A percentile compares a stretch with the other conserved stretches of the same genome.
Conservation (phyloP, 2,797 vertebrate species). For the Sparus aurata region DNA sequence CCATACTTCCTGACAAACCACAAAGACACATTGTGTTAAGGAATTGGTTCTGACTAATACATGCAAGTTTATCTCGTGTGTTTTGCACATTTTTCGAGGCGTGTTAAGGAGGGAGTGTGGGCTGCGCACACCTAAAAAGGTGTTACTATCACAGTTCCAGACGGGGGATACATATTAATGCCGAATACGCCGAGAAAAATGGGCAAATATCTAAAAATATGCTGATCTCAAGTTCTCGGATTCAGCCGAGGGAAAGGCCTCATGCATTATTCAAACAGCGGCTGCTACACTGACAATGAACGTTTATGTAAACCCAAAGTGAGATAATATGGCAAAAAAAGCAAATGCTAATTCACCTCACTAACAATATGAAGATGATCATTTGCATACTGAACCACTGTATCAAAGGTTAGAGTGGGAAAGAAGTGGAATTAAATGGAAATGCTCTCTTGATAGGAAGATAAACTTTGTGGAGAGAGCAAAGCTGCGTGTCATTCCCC, state of each 20-base stretch:
- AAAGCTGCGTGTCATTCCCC: conserved; percentile 61
- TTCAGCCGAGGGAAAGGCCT: conserved; percentile 64
- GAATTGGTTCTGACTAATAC: conserved; percentile 55
- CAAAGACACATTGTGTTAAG: conserved; percentile 37
- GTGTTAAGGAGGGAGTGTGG: conserved; percentile 9
- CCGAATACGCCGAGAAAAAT: conserved; percentile 53
- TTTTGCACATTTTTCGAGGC: conserved; percentile 39
- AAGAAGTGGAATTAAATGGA: conserved; percentile 77
- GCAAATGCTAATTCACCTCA: conserved; percentile 81
- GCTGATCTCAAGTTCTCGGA: conserved; percentile 76
- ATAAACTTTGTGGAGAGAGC: conserved; percentile 75
- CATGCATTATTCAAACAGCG: conserved; percentile 80
- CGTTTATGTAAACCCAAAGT: conserved; percentile 84
- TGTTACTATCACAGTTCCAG: conserved; percentile 65
- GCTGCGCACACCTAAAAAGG: conserved; percentile 20
- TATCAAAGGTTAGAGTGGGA: conserved; percentile 78
- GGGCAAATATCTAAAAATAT: conserved; percentile 77
- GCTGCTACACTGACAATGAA: conserved; percentile 71
- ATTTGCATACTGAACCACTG: conserved; percentile 79
- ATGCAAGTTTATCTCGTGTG: conserved; percentile 44
- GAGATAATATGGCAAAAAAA: conserved; percentile 77
- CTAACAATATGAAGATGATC: conserved; percentile 75
- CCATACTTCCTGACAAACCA: conserved; percentile 13
- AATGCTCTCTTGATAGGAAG: conserved; percentile 77
- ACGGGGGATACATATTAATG: conserved; percentile 69